Conservation (phyloP, 2,888 invertebrate genomes). For the Elgonia sp. region DNA sequence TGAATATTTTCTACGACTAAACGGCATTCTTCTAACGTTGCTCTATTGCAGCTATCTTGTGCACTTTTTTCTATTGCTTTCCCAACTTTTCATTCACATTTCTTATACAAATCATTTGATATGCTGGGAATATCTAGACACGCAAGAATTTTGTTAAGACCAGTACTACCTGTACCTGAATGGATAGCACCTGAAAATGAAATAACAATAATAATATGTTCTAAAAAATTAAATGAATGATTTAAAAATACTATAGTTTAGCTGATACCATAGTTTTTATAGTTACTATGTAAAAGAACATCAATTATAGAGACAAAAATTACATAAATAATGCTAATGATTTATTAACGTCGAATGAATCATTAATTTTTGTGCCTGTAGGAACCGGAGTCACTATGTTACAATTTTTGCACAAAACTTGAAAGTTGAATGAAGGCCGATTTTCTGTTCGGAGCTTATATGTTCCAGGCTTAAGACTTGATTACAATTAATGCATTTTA, state of each 20-base stretch:
- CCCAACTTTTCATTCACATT: slow-evolving; percentile 73
- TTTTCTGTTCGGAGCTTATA: neutral
- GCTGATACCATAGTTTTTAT: too few species aligned
- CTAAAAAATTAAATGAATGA: neutral
- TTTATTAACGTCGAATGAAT: too few species aligned
- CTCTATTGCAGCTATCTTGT: slow-evolving; percentile 74
- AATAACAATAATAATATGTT: slow-evolving; percentile 1
- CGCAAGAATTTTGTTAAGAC: slow-evolving; percentile 73
- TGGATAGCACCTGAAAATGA: slow-evolving; percentile 21
- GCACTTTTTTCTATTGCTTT: slow-evolving; percentile 72
- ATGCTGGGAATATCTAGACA: slow-evolving; percentile 72
- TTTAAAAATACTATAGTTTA: too few species aligned
- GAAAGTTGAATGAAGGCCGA: neutral
- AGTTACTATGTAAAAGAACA: too few species aligned
- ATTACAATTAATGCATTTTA: slow-evolving; percentile 1
- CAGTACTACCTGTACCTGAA: slow-evolving; percentile 66
- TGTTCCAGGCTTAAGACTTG: neutral
- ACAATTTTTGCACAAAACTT: neutral
- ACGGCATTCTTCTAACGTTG: slow-evolving; percentile 68
- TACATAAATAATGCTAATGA: too few species aligned
- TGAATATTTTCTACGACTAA: slow-evolving; percentile 60
- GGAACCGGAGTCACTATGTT: too few species aligned
- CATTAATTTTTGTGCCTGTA: too few species aligned
- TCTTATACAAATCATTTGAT: slow-evolving; percentile 60
- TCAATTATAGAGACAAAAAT: too few species aligned